Evolutionary conservation across 2,113 vertebrate genomes (phyloP).

Genomic region (Rhea americana): DNA sequence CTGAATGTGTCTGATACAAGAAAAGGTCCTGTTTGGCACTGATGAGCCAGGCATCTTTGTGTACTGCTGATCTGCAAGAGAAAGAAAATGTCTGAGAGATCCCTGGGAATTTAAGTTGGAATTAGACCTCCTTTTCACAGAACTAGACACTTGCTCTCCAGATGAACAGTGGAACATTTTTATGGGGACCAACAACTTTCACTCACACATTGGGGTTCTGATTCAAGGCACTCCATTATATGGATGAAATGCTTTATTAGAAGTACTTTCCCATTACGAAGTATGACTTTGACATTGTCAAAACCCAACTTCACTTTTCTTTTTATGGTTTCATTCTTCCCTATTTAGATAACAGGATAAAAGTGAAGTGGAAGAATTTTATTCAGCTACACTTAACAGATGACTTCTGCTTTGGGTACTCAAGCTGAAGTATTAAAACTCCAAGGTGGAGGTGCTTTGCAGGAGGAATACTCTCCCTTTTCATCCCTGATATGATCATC

Average conservation of each 20-base stretch:
- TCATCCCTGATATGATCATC: not conserved
- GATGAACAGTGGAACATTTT: not conserved
- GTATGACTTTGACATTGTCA: not conserved
- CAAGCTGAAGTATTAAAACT: not conserved
- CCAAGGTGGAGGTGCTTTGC: accelerated
- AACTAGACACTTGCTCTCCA: not conserved
- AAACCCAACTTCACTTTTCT: not conserved
- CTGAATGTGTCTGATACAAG: constrained; percentile 77
- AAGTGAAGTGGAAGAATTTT: not conserved
- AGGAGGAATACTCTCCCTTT: not conserved
- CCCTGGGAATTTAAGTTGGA: not conserved
- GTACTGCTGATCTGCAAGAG: constrained; percentile 71
- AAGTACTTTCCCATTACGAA: not conserved
- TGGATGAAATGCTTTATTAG: not conserved
- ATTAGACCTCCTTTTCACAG: not conserved
- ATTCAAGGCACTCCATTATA: not conserved
- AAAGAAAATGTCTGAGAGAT: not conserved
- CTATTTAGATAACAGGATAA: not conserved
- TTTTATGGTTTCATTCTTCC: not conserved
- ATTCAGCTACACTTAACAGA: not conserved
- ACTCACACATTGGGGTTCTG: accelerated
- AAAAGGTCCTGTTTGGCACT: constrained; percentile 81
- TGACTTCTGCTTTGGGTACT: not conserved
- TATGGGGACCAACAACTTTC: not conserved
- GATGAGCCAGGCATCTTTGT: constrained; percentile 77